Conservation (phyloP, 2,113 vertebrate species). For the Hiodon alosoides region DNA sequence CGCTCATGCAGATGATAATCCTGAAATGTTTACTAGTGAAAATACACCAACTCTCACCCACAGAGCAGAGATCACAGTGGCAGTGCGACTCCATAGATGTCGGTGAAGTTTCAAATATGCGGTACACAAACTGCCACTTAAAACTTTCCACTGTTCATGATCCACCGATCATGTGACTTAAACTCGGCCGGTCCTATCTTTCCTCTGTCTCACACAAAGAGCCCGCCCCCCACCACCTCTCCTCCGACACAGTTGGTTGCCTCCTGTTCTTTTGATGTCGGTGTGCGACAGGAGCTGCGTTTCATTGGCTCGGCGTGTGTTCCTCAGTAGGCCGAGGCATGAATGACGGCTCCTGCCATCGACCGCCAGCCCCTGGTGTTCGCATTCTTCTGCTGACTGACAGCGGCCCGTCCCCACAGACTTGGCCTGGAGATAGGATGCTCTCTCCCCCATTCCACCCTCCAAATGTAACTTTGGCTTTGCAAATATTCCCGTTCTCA, state of each 20-base stretch:
- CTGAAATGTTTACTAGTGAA: too few relatives aligned
- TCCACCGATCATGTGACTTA: neutral
- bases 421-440: constrained; percentile 33
- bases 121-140: too few relatives aligned
- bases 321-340: constrained; percentile 32
- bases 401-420: constrained; percentile 38
- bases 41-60: too few relatives aligned
- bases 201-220: constrained; percentile 35
- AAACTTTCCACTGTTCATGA: neutral
- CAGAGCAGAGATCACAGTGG: too few relatives aligned
- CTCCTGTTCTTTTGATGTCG: constrained; percentile 39
- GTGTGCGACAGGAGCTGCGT: constrained; percentile 30
- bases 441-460: constrained; percentile 34
- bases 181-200: neutral
- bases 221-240: constrained; percentile 19
- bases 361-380: constrained; percentile 35
- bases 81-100: too few relatives aligned
- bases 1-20: too few relatives aligned
- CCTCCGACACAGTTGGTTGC: constrained; percentile 34
- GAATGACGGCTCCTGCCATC: constrained; percentile 42
- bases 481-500: too few relatives aligned
- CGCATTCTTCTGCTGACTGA: constrained; percentile 43
- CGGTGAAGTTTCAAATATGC: too few relatives aligned
- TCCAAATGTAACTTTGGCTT: neutral
- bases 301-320: constrained; percentile 41